Conservation (phyloP, 1,140 invertebrate genomes). For the Agraylea sexmaculata region DNA sequence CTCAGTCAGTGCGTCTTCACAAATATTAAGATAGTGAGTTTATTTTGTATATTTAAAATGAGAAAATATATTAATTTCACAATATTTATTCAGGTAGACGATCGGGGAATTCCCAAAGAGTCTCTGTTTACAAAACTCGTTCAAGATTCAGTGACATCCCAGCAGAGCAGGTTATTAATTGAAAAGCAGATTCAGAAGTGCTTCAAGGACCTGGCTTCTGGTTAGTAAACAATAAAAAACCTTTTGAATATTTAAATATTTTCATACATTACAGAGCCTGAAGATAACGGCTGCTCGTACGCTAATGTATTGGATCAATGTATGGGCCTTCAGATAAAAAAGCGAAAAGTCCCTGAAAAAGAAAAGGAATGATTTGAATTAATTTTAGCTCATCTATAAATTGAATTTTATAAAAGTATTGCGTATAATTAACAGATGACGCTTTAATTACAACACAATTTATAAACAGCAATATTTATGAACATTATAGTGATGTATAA, state of each 20-base stretch:
- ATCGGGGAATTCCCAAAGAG: constrained; percentile 19
- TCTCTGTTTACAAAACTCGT: constrained; percentile 11
- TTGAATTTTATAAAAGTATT: too few relatives aligned
- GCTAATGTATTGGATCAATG: constrained; percentile 17
- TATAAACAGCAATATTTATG: too few relatives aligned
- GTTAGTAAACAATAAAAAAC: constrained; percentile 7
- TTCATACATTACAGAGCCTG: constrained; percentile 13
- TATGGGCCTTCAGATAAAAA: constrained; percentile 17
- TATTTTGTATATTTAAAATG: not conserved
- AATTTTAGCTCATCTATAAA: too few relatives aligned
- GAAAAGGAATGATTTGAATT: too few relatives aligned
- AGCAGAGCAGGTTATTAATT: constrained; percentile 13
- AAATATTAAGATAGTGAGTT: constrained; percentile 20
- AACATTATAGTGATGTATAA: too few relatives aligned
- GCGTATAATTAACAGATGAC: too few relatives aligned
- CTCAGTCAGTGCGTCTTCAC: constrained; percentile 21
- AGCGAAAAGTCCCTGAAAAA: constrained; percentile 14
- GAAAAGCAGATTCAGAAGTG: constrained; percentile 13
- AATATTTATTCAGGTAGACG: constrained; percentile 13
- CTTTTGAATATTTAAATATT: constrained; percentile 1
- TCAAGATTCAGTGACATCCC: constrained; percentile 14
- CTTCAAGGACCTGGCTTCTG: constrained; percentile 14
- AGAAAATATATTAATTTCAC: not conserved
- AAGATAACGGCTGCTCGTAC: constrained; percentile 20
- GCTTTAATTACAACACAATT: too few relatives aligned